These are phyloP conservation scores for Pocillopora verrucosa DNA, from an alignment of 64 coral and sea anemone species.

Conservation along the genomic window DNA sequence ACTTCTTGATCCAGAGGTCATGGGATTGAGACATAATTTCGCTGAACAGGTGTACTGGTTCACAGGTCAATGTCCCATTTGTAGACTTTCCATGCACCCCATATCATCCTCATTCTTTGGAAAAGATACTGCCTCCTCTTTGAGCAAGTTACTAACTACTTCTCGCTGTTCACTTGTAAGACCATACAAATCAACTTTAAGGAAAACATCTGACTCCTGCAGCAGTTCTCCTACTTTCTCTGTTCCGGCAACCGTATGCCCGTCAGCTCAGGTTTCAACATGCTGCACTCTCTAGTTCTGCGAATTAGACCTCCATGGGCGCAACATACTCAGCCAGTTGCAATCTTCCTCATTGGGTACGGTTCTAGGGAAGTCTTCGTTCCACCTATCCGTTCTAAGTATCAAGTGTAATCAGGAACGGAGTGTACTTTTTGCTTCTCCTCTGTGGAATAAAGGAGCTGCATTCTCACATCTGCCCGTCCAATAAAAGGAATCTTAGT, in stretches of 20 bases:
- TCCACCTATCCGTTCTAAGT: background rate
- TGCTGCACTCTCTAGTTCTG: no score
- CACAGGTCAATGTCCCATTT: background rate
- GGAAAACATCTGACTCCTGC: no score
- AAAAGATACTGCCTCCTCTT: background rate
- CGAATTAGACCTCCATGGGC: no score
- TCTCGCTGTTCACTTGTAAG: no score
- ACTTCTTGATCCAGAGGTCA: conserved; percentile 5
- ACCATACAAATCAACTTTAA: no score
- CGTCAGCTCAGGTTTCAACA: no score
- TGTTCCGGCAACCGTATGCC: no score
- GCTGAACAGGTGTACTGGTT: background rate
- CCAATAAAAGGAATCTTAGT: conserved; percentile 67
- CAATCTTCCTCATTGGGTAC: background rate
- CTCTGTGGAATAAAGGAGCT: conserved; percentile 4
- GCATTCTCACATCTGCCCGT: conserved; percentile 27
- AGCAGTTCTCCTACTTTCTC: no score
- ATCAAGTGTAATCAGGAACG: conserved; percentile 53
- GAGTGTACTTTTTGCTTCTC: conserved; percentile 28
- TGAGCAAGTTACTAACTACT: background rate
- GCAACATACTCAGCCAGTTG: no score
- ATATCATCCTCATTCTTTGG: background rate
- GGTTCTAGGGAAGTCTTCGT: background rate
- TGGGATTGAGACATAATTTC: background rate
- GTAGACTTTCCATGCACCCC: background rate